phyloP scores from a whole-genome alignment of 2,888 invertebrate genomes.

The Diadegma fenestrale region DNA sequence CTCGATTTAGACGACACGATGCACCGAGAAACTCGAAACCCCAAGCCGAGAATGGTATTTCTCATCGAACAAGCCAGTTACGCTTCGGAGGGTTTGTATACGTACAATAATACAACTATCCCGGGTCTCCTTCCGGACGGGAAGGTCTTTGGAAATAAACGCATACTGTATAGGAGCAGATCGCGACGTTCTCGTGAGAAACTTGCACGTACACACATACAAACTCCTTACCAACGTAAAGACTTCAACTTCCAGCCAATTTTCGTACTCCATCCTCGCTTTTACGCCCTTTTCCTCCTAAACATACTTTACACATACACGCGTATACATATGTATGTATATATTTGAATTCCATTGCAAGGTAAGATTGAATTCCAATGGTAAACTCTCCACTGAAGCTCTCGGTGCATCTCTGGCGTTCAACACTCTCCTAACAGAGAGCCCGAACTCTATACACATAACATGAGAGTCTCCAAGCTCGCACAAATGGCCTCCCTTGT shows the following conservation, averaged over 20 bases:
- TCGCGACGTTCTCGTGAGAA: constrained; percentile 15
- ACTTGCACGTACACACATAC: neutral
- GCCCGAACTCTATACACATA: neutral
- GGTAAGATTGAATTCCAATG: constrained; percentile 65
- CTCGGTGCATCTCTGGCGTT: constrained; percentile 40
- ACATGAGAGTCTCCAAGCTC: constrained; percentile 33
- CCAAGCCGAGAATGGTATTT: constrained; percentile 40
- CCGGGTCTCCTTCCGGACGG: constrained; percentile 23
- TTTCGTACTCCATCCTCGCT: neutral
- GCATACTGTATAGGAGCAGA: constrained; percentile 20
- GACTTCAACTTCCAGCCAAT: neutral
- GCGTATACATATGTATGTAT: constrained; percentile 3
- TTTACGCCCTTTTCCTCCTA: neutral
- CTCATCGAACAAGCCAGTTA: constrained; percentile 39
- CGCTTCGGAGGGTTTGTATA: constrained; percentile 19
- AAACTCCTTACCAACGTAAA: neutral
- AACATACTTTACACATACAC: neutral
- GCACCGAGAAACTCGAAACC: constrained; percentile 34
- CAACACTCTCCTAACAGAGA: constrained; percentile 40
- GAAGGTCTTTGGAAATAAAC: constrained; percentile 47
- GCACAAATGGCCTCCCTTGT: constrained; percentile 14
- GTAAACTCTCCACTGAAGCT: constrained; percentile 51
- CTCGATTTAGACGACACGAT: constrained; percentile 27
- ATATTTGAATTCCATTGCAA: constrained; percentile 50
- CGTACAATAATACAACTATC: constrained; percentile 37